Base-by-base conservation (phyloP, 1,140 invertebrate genomes). In the Pararge aegeria region DNA sequence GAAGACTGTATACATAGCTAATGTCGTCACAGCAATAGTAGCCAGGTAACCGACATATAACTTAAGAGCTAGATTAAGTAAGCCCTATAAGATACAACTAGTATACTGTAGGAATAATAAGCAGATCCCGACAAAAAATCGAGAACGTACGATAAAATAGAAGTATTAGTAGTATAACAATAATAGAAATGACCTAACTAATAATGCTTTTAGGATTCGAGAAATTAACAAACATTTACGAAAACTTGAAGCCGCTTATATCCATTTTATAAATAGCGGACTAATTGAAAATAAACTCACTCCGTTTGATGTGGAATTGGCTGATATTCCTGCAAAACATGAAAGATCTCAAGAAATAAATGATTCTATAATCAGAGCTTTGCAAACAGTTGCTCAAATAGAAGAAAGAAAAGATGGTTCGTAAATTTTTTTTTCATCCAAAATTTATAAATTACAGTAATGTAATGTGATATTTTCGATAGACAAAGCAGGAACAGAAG, bases 191-290 rank as follows among this genome's bases (percentile, higher is more conserved):
- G n/a, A n/a, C n/a, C n/a, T 24, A 24, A 24, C 24, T 24, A 24
- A 24, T 44, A n/a, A n/a, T 44, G 24, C n/a, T 65, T 50, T 27
- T 44, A 85, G 82, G 44, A 79, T 85, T 54, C 19, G 76, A 9
- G 82, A 85, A 68, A 48, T 85, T 0, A 83, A 79, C 53, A 48
- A 64, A 5, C 68, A 82, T 19, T 10, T 83, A 18, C 52, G 68
- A 20, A 78, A 82, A 52, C 37, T 78, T 44, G 75, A 83, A 69
- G 57, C 62, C 0, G 69, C 67, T 48, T 60, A 70, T 15, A 56
- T 63, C 24, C 70, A 77, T 19, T 77, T 73, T 21, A 27, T 82
- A 1, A 55, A 58, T 27, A 61, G 68, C 20, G 80, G 76, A 6
- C 52, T 80, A 6, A 61, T 65, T 10, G 24, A 67, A 40, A 24